A percentile compares a stretch with the other conserved stretches of the same genome.
Evolutionary conservation across 2,113 vertebrate species (phyloP).

Genomic region (Pampusana beccarii): DNA sequence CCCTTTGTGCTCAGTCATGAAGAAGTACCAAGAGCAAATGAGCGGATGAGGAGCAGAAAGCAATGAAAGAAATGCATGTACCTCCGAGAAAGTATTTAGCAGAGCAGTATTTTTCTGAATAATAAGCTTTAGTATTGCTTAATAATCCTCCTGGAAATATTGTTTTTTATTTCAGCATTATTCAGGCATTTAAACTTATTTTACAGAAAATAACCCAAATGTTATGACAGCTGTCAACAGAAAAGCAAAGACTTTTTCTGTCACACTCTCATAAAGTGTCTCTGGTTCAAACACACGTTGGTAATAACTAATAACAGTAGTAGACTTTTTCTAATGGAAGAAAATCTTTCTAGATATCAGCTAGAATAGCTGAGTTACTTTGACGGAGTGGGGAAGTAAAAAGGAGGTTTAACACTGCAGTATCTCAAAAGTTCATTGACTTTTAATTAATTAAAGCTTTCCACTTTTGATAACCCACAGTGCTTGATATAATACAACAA

Average conservation of each 20-base stretch:
- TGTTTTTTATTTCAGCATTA: background rate
- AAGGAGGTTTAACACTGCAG: background rate
- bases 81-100: background rate
- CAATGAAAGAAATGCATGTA: background rate
- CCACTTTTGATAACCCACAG: background rate
- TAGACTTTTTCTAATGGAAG: background rate
- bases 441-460: constrained; percentile 16
- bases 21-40: background rate
- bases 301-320: background rate
- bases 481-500: background rate
- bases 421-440: constrained; percentile 22
- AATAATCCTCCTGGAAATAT: no score
- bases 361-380: background rate
- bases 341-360: background rate
- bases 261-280: background rate
- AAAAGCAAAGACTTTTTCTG: background rate
- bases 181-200: background rate
- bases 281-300: background rate
- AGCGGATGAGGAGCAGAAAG: background rate
- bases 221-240: background rate
- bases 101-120: background rate
- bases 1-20: accelerated
- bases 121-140: background rate
- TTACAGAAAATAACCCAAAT: background rate
- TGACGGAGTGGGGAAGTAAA: accelerated